Base-by-base conservation (phyloP, 1,140 invertebrate species). In the Sarcophaga bullata region DNA sequence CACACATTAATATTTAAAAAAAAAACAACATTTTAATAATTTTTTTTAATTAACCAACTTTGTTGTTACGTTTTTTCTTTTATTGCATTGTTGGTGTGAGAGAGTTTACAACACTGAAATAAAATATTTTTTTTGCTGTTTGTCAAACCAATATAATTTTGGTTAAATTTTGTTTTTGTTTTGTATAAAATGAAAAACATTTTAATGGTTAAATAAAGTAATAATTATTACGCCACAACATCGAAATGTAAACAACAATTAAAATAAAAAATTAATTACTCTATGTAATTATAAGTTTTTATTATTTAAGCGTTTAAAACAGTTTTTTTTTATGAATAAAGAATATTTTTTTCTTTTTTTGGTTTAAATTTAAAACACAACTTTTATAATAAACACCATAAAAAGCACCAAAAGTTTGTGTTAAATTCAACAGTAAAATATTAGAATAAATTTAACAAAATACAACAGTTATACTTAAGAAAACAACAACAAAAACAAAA, bases 241-340 rank as follows among this genome's bases (percentile, higher is more conserved):
- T 68, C n/a, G 62, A 68, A 68, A 68, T 25, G 62, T 68, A 68
- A n/a, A 68, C 62, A 68, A 68, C 62, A 68, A 68, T 68, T 68
- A 19, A 68, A 68, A 68, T 17, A 68, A 25, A 68, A n/a, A 68
- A 68, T 68, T 68, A 68, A 68, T 68, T 68, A 68, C 62, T 68
- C 17, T 68, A 68, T 68, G n/a, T 68, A 68, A 19, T 68, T 68
- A 68, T 68, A 19, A n/a, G 17, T 68, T 68, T 58, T 58, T n/a
- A 13, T 58, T 15, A 15, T 68, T 19, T 68, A 68, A 17, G 4
- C 25, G 25, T 37, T 37, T 37, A 37, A 37, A 37, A 37, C 4
- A 37, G 4, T 37, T 37, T 37, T 37, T 37, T 37, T 37, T 37
- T 37, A 4, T 37, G 4, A 37, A 37, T 1, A 37, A 68, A 9